These are phyloP conservation scores for Hydrocynus forskahlii DNA, from an alignment of 2,797 vertebrate species.

Conservation along the genomic window DNA sequence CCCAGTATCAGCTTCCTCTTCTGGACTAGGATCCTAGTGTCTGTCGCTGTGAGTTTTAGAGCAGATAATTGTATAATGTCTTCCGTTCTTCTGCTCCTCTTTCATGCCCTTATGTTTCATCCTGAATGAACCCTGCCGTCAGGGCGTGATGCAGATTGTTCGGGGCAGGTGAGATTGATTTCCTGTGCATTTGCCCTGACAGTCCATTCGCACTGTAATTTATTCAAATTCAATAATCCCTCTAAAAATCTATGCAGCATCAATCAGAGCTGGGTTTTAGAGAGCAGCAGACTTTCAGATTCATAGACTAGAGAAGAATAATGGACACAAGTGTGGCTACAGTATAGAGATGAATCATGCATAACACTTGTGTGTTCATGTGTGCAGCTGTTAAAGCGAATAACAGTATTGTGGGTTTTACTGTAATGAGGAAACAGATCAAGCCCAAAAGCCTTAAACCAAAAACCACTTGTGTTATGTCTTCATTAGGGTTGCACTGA, in stretches of 20 bases:
- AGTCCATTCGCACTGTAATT: slow-evolving; percentile 63
- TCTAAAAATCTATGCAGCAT: slow-evolving; percentile 34
- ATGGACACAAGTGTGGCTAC: background rate
- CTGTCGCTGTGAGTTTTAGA: background rate
- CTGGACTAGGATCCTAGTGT: background rate
- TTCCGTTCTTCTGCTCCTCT: background rate
- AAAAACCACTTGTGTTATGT: no score
- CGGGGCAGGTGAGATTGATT: slow-evolving; percentile 54
- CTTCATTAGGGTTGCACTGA: no score
- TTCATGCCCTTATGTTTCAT: slow-evolving; percentile 28
- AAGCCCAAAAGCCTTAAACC: no score
- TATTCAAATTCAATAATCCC: slow-evolving; percentile 65
- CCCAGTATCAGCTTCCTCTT: background rate
- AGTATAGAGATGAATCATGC: background rate
- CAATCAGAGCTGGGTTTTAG: slow-evolving; percentile 55
- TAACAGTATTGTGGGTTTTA: background rate
- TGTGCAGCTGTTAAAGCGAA: background rate
- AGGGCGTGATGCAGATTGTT: slow-evolving; percentile 39
- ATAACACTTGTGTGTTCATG: background rate
- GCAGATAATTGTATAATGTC: slow-evolving; percentile 7
- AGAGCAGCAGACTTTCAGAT: slow-evolving; percentile 37
- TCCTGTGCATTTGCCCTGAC: slow-evolving; percentile 49
- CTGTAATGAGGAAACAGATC: background rate
- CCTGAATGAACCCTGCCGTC: slow-evolving; percentile 25
- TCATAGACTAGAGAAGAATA: slow-evolving; percentile 1